A percentile compares a stretch with the other conserved stretches of the same genome.
Conservation (phyloP, 2,797 vertebrate genomes). For the Alcedo quadribrachys region DNA sequence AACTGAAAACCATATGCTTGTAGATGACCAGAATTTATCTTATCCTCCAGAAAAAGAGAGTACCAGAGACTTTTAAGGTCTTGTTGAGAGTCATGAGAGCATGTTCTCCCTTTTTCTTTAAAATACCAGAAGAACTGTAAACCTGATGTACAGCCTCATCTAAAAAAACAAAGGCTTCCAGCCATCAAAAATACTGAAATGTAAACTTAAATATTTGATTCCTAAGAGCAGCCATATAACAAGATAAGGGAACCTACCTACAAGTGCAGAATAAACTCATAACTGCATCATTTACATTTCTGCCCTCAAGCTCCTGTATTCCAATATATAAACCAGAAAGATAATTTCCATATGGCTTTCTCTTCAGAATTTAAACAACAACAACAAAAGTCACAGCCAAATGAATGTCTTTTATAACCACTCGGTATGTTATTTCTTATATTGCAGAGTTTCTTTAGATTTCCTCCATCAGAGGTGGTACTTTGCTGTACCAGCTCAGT, state of each 20-base stretch:
- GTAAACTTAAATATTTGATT: conserved; percentile 40
- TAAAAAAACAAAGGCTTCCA: conserved; percentile 10
- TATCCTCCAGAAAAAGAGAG: conserved; percentile 1
- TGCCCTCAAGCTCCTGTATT: conserved; percentile 5
- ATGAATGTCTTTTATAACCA: not conserved
- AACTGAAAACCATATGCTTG: not conserved
- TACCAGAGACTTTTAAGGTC: conserved; percentile 24
- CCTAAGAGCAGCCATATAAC: conserved; percentile 14
- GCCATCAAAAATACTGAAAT: conserved; percentile 1
- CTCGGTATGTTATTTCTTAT: not conserved
- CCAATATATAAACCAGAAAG: conserved; percentile 23
- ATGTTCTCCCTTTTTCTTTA: conserved; percentile 9
- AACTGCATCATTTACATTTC: conserved; percentile 3
- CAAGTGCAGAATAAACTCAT: conserved; percentile 26
- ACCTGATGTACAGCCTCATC: conserved; percentile 1
- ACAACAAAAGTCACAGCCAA: not conserved
- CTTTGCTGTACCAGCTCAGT: not conserved
- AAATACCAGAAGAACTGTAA: conserved; percentile 34
- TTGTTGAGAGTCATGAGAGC: conserved; percentile 5
- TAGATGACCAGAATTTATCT: conserved; percentile 36
- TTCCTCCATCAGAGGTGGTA: not conserved
- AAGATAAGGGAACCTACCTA: conserved; percentile 2
- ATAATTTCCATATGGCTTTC: conserved; percentile 15
- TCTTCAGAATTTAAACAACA: not conserved
- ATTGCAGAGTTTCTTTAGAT: not conserved